Percentiles rank a stretch among this genome's conserved stretches.
These are phyloP conservation scores for Thumatha senex DNA, from an alignment of 2,888 invertebrate genomes.

Conservation along the genomic window DNA sequence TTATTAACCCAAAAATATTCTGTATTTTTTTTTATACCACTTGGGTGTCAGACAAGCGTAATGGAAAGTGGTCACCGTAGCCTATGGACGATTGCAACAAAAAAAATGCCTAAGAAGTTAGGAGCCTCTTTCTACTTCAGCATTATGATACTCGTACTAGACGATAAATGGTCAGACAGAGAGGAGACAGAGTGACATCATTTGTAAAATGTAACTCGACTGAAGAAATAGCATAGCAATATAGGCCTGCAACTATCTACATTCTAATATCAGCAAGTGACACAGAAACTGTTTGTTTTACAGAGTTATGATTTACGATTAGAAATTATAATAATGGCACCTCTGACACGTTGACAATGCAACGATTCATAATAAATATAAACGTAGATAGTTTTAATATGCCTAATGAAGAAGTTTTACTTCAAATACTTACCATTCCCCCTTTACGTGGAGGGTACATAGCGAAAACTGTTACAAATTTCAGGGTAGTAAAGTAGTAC, in stretches of 20 bases:
- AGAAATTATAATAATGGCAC: neutral
- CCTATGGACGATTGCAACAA: too few relatives aligned
- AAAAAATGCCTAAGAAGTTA: too few relatives aligned
- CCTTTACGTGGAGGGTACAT: too few relatives aligned
- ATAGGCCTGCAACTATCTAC: neutral
- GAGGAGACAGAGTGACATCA: neutral
- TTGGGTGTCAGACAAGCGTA: too few relatives aligned
- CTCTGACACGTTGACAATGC: neutral
- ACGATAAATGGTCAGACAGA: neutral
- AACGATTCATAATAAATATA: neutral
- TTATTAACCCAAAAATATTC: too few relatives aligned
- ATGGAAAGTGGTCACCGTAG: too few relatives aligned
- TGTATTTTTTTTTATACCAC: too few relatives aligned
- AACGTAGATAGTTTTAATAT: neutral
- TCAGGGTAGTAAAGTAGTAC: too few relatives aligned
- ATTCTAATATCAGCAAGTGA: neutral
- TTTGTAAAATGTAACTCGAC: neutral
- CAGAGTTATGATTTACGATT: constrained; percentile 1
- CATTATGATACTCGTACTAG: too few relatives aligned
- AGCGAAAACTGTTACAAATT: too few relatives aligned
- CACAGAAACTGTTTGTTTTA: neutral
- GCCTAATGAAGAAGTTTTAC: neutral
- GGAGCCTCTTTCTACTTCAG: too few relatives aligned
- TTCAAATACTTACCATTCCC: too few relatives aligned
- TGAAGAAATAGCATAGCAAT: neutral